phyloP scores from a whole-genome alignment of 2,797 vertebrate species.

The Kryptolebias ocellatus region DNA sequence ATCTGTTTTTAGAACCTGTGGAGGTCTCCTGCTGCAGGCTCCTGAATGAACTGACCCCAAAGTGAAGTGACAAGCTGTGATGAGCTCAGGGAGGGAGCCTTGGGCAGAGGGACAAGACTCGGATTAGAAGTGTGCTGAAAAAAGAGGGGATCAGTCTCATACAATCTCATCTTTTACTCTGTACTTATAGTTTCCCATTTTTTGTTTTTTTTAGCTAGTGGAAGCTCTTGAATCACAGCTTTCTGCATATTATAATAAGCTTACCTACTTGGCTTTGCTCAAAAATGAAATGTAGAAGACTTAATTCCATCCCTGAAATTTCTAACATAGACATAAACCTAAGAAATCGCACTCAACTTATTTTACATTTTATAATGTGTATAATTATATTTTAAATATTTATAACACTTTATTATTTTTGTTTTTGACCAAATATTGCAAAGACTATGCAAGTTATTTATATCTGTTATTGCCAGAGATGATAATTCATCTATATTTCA shows the following conservation, averaged over 20 bases:
- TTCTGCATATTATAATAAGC: background rate
- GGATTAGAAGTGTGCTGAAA: conserved; percentile 36
- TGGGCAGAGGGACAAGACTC: conserved; percentile 25
- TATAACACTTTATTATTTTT: no score
- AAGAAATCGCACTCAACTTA: no score
- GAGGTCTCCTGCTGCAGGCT: conserved; percentile 69
- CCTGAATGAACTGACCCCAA: conserved; percentile 76
- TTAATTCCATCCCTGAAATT: no score
- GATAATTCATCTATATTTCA: no score
- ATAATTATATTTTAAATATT: no score
- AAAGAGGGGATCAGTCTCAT: conserved; percentile 26
- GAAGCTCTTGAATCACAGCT: background rate
- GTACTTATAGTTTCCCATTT: background rate
- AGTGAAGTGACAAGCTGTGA: conserved; percentile 78
- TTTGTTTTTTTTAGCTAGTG: background rate
- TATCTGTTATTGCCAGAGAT: no score
- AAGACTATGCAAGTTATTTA: no score
- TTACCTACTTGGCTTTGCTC: no score
- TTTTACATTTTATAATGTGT: no score
- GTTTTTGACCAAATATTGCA: no score
- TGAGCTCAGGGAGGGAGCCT: conserved; percentile 63
- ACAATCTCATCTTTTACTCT: conserved; percentile 7
- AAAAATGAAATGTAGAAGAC: no score
- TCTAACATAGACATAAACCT: no score
- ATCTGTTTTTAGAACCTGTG: conserved; percentile 82